Base-by-base conservation (phyloP, 2,797 vertebrate genomes). In the Sebastes minor region DNA sequence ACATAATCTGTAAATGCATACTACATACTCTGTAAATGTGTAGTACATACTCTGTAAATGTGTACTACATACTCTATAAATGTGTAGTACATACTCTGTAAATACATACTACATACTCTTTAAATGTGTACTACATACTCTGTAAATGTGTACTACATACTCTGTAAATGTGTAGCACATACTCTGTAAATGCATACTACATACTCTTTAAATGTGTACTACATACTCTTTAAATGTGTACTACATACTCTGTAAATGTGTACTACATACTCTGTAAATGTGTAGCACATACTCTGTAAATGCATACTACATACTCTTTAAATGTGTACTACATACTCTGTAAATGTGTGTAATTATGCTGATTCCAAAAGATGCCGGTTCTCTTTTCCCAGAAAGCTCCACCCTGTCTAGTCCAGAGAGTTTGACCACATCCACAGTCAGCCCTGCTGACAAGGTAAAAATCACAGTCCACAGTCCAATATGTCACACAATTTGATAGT, bases 331-430 rank as follows among this genome's bases (percentile, higher is more conserved):
- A 13, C 12, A 2, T 10, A 52, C 18, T 57, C 22, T 68, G 1
- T 62, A n/a, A 33, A 69, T 71, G 20, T 0, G 4, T 53, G 9
- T 53, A 1, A 16, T 67, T 16, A 0, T 46, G 6, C 35, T 59
- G 7, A 42, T 55, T 3, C 3, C 27, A 13, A 69, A 52, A 30
- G 2, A 30, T 35, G 5, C n/a, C 30, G 30, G 3, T 79, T 85
- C 25, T 73, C 25, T 59, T 61, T 74, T 70, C 18, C 9, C 86
- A 96, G 96, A 96, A 76, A 92, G 82, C 71, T 95, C 92, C 27
- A 71, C 80, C 0, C 52, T 93, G n/a, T 95, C 94, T n/a, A 95
- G 92, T 89, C 94, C 95, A 66, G 94, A 95, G 56, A 94, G 89
- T 63, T 77, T 80, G 61, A 83, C 85, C 70, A 88, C 91, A 22